A percentile compares a stretch with the other conserved stretches of the same genome.
These are phyloP conservation scores for Epinephelus cyanopodus DNA, from an alignment of 2,113 vertebrate species.

Conservation along the genomic window DNA sequence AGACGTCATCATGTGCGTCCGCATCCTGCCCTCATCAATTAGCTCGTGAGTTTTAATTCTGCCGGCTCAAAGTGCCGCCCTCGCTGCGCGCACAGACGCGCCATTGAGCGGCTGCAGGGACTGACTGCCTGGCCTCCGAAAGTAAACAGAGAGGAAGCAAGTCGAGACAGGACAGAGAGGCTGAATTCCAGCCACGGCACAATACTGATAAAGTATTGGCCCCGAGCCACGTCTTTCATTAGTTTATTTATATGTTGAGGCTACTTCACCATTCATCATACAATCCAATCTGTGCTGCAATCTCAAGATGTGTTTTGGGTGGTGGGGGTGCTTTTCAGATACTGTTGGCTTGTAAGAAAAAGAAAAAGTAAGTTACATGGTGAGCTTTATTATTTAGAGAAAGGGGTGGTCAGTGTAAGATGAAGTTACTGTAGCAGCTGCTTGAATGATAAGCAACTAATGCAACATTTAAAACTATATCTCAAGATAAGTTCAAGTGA, in stretches of 20 bases:
- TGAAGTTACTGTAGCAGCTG: not conserved
- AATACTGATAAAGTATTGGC: conserved; percentile 73
- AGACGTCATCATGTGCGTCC: not conserved
- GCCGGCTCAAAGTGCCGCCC: not conserved
- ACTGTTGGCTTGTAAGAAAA: not conserved
- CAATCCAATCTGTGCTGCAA: conserved; percentile 27
- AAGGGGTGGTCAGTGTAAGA: not conserved
- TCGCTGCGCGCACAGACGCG: conserved; percentile 15
- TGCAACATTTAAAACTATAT: not conserved
- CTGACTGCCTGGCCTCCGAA: conserved; percentile 54
- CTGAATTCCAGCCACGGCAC: conserved; percentile 75
- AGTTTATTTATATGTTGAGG: conserved; percentile 66
- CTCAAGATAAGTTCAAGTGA: not conserved
- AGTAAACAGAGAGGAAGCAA: conserved; percentile 77
- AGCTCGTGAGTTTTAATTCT: conserved; percentile 38
- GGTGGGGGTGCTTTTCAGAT: conserved; percentile 7
- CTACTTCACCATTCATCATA: conserved; percentile 50
- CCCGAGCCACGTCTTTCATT: conserved; percentile 68
- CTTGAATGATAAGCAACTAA: not conserved
- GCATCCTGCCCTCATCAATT: conserved; percentile 12
- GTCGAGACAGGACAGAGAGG: conserved; percentile 76
- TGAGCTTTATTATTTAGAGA: not conserved
- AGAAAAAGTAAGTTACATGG: not conserved
- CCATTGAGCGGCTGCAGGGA: conserved; percentile 45
- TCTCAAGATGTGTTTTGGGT: conserved; percentile 28